Evolutionary conservation across 37 sponge, comb jelly and placozoan species (phyloP), one percentile per base, ranked within the genome.

Genomic region (Cladorhizidae sp.): DNA sequence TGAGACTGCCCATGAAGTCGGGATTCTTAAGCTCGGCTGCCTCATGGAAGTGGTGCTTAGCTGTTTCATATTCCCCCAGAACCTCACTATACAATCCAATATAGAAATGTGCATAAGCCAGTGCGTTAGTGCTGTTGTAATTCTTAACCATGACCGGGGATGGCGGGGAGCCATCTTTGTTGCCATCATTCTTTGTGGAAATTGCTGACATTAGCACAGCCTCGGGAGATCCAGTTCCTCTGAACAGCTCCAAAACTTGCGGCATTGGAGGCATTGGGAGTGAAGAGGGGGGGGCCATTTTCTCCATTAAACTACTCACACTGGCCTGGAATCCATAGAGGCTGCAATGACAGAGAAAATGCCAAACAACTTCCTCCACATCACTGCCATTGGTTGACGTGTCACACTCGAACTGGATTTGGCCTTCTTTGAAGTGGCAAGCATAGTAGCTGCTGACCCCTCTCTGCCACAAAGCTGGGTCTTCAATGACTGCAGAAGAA

Each of bases 81-180:
- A 70, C 38, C 54, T 88, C 83, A 39, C 64, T 22, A 38, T 77
- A 88, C 15, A 88, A 1, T 0, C 88, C 88, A 49, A 77, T 62
- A 59, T 88, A 88, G 82, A 88, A 88, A 39, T 88, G 83, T 29
- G 83, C 88, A 72, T 89, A 89, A 8, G 84, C 79, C 29, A 83
- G 52, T 33, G 89, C 89, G 79, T 79, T 83, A 11, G 84, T 74
- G 57, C 25, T 75, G 57, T 89, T 83, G 51, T 89, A 83, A 61
- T 84, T 83, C 57, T 67, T 12, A 43, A 87, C 49, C 36, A 32
- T 11, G 49, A 45, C 9, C 32, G 68, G 38, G 3, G 45, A 42
- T n/a, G n/a, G n/a, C n/a, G n/a, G n/a, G 67, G 67, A 37, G 1
- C 80, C 87, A 45, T 70, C 72, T n/a, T n/a, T n/a, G n/a, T n/a